Base-by-base conservation (phyloP, 2,888 invertebrate genomes). In the Lymantria monacha region DNA sequence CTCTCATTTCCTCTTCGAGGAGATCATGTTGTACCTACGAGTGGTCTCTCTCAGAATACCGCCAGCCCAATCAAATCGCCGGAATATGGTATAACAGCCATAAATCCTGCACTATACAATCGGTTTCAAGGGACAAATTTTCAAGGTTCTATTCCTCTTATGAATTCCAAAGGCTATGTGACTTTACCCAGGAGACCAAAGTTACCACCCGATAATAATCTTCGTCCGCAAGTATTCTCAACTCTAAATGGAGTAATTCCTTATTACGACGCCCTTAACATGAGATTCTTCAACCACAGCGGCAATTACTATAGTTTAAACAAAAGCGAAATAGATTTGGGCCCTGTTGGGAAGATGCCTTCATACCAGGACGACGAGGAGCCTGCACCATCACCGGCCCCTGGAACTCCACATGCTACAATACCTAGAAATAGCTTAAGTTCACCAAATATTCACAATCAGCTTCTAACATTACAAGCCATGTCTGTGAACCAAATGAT, bases 221-320 rank as follows among this genome's bases (percentile, higher is more conserved):
- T 88, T 74, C 57, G 81, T 50, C 79, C 92, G 1, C 87, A 84
- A 69, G 86, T 89, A 0, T 83, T 92, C 60, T 79, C 76, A 0
- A 84, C 82, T 3, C 44, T 86, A 1, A 85, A 92, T 48, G 93
- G 93, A 9, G 87, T 93, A 3, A 89, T 93, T 53, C 90, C 90
- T 0, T 87, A 84, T 57, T 97, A 97, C 76, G 97, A 97, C 72
- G 96, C 96, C 68, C 92, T 97, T 42, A 97, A 97, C 0, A 91
- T 95, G 52, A 93, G 96, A 48, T 94, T 97, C n/a, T 96, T 97
- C n/a, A 95, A 95, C 0, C 94, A 96, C 50, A 96, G 97, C 13
- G 95, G 94, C 49, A 96, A 95, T 30, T 94, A 94, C 44, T 91
- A 95, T 49, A 96, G 96, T 58, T 79, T 97, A 53, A 96, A 96